Evolutionary conservation across 1,140 invertebrate genomes (phyloP), one percentile per base, ranked within the genome.

Genomic region (Eciton burchellii): DNA sequence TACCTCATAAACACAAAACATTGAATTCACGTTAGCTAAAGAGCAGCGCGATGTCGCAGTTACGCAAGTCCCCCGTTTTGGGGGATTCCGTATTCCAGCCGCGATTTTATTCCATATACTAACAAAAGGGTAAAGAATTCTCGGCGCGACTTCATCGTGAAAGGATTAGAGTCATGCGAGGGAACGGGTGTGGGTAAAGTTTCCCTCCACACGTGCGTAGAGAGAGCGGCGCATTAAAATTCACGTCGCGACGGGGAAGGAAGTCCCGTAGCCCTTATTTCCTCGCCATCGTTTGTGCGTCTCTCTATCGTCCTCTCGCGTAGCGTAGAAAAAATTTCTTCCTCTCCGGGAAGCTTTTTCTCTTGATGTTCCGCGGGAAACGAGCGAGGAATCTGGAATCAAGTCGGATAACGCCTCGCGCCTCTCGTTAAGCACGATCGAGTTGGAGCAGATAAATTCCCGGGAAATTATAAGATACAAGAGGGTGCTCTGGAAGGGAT

Each of bases 381-480:
- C 74, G 41, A 70, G 56, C 63, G 74, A 29, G 41, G 47, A 79
- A 79, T 74, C 57, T 62, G n/a, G 57, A 62, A 62, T 62, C 60
- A 79, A 79, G 49, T 57, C 63, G 49, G 56, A 77, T 45, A 68
- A 19, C 45, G 59, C 45, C 62, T 66, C 62, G 29, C 49, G 24
- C 52, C 49, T 5, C 49, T 45, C 74, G 74, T 79, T 45, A 79
- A 79, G 56, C 74, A 79, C 63, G 74, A 21, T 47, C 21, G 74
- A 76, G 45, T 52, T 26, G 1, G n/a, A n/a, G 45, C 26, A 29
- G 52, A 70, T 79, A 79, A 79, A 79, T 79, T 79, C 49, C 43
- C 21, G 8, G 74, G 41, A 79, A 70, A 79, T 79, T 79, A 79
- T 79, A 79, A 79, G 70, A 79, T 79, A 79, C 74, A 79, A 77